Base-by-base conservation (phyloP, 2,888 invertebrate genomes). In the Hedya salicella region DNA sequence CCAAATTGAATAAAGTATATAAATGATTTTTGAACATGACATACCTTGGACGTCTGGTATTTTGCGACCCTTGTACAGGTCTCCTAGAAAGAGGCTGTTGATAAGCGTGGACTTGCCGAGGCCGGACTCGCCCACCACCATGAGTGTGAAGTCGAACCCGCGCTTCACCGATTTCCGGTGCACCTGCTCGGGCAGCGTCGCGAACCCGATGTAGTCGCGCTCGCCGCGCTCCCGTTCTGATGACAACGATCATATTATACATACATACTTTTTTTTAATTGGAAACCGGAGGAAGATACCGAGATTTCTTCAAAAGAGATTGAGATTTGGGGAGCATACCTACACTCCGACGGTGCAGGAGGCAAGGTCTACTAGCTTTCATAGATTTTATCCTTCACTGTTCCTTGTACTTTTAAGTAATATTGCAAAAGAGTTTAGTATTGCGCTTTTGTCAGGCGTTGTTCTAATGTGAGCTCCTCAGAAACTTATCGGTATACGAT, bases 111-210 rank as follows among this genome's bases (percentile, higher is more conserved):
- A 98, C 87, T 98, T 98, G 65, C 98, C 98, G 56, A 98, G 93
- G 0, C 98, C 98, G 0, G 96, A 96, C 88, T 98, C 98, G 32
- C 98, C 98, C 36, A 98, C 97, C 16, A 98, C 98, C 98, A 98
- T 98, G 71, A 98, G 92, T 0, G 98, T 98, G 89, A 98, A 98
- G 87, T 98, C 98, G 88, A 98, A 98, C 62, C 98, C 98, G 77
- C 97, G 95, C 90, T 98, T 98, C 60, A 98, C 98, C 0, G 98
- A 98, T 91, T 98, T 98, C 74, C 98, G 95, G 90, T 98, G 98
- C 62, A 98, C 97, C 91, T 98, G 98, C 86, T 98, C 98, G 19
- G 98, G 98, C 69, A 98, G 93, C 64, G 98, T 98, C 71, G 98
- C 98, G 86, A 98, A 98, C 67, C 98, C 98, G 78, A 98, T 97